These are phyloP conservation scores for Botrylloides violaceus DNA, from an alignment of 23 tunicate species.

Conservation along the genomic window DNA sequence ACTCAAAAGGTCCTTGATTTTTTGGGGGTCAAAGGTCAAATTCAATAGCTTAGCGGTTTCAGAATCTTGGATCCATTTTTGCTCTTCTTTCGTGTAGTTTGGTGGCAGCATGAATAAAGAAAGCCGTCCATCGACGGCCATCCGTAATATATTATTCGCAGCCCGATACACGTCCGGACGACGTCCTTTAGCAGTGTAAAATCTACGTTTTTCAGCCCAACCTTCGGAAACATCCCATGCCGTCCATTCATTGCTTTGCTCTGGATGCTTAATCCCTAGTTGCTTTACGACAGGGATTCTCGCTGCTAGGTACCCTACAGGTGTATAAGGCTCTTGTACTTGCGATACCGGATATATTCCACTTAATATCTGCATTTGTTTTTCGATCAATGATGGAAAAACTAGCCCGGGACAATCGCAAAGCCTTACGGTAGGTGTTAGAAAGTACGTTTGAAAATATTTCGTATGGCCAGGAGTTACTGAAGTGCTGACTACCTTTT, in stretches of 20 bases:
- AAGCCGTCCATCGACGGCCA: slow-evolving; percentile 92
- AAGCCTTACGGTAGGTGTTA: slow-evolving; percentile 55
- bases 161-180: slow-evolving; percentile 93
- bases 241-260: slow-evolving; percentile 46
- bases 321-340: slow-evolving; percentile 94
- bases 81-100: slow-evolving; percentile 27
- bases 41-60: neutral
- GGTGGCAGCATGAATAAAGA: slow-evolving; percentile 85
- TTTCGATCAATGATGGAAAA: slow-evolving; percentile 77
- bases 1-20: neutral
- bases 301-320: slow-evolving; percentile 80
- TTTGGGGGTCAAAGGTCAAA: neutral
- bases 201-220: slow-evolving; percentile 73
- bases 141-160: slow-evolving; percentile 70
- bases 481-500: slow-evolving; percentile 86
- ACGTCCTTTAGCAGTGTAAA: slow-evolving; percentile 64
- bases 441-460: slow-evolving; percentile 80
- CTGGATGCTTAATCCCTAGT: slow-evolving; percentile 38
- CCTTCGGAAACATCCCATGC: slow-evolving; percentile 96
- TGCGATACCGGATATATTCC: slow-evolving; percentile 94
- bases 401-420: slow-evolving; percentile 94
- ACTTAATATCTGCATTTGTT: slow-evolving; percentile 80
- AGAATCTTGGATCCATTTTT: slow-evolving; percentile 1
- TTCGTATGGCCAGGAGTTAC: slow-evolving; percentile 97
- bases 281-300: slow-evolving; percentile 59